Evolutionary conservation across 1,140 invertebrate species (phyloP), one percentile per base, ranked within the genome.

Genomic region (Drosophila paulistorum): DNA sequence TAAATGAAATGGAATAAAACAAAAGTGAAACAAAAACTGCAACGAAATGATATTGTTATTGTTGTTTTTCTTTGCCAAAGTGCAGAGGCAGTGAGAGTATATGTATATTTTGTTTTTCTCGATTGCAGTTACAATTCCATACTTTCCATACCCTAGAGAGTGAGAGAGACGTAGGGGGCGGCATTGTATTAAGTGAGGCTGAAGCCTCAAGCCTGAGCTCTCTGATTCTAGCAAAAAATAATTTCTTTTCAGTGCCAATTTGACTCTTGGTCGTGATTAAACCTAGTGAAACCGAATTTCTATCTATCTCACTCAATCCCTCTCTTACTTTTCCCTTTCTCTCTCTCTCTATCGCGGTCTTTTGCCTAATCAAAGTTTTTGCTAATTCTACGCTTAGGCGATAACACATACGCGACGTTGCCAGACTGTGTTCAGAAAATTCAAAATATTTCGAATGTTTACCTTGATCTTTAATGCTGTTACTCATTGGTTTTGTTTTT

Each of bases 1-100:
- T 45, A 86, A 74, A 71, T 84, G 60, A 74, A 63, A 66, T 17
- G 61, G 58, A 68, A 54, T 37, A 33, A 76, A 71, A 55, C 65
- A 45, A 65, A 67, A 71, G 33, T 65, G 68, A 71, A 78, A 35
- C 37, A 58, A 45, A 30, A 75, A 71, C 23, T 45, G 57, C 71
- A 37, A 63, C 65, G 23, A 51, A 30, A 30, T 30, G 30, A 30
- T 30, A 30, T 30, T 30, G 14, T 69, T 68, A 45, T 62, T 69
- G 48, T 30, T 68, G 14, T 57, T 14, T 37, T 60, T 39, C 9
- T 58, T 70, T 65, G 58, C 14, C 26, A 62, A 35, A 39, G 62
- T 48, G 20, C 63, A 59, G 33, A 39, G 57, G 57, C 45, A 14
- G 58, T 63, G 37, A 61, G 68, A 74, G 62, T 71, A 61, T 59